Percentiles rank a stretch among this genome's conserved stretches.
phyloP scores from a whole-genome alignment of 1,140 invertebrate genomes.

The Drosophila sturtevanti region DNA sequence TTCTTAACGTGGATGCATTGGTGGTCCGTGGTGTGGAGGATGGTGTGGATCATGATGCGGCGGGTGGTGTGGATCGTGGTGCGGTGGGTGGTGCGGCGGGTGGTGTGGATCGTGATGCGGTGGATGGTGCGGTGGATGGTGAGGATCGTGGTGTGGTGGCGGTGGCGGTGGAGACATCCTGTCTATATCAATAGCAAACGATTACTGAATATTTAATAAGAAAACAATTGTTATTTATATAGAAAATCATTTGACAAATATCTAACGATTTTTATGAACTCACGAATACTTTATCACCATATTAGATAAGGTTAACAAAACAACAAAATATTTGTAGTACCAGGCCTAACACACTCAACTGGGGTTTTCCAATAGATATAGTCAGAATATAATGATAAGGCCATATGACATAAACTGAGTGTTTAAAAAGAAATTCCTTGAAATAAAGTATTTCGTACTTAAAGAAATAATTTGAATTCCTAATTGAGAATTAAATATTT shows the following conservation, averaged over 20 bases:
- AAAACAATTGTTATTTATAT: constrained; percentile 20
- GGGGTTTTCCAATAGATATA: constrained; percentile 5
- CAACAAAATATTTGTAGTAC: background rate
- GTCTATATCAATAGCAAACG: background rate
- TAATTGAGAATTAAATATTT: too few species aligned
- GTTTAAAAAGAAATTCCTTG: background rate
- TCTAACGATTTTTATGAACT: background rate
- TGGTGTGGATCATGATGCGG: constrained; percentile 23
- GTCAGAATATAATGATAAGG: background rate
- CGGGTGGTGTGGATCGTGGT: constrained; percentile 4
- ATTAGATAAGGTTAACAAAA: constrained; percentile 5
- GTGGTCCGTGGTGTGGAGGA: constrained; percentile 31
- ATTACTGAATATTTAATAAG: constrained; percentile 15
- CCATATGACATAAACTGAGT: background rate
- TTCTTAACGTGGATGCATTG: constrained; percentile 30
- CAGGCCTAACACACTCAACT: background rate
- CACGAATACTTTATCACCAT: constrained; percentile 3
- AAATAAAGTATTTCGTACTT: background rate
- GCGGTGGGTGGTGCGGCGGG: constrained; percentile 12
- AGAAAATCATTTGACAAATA: background rate
- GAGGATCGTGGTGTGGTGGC: constrained; percentile 33
- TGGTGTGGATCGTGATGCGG: constrained; percentile 23
- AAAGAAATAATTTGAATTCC: too few species aligned
- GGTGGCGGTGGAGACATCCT: constrained; percentile 42
- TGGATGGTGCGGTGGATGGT: constrained; percentile 27